phyloP scores from a whole-genome alignment of 2,113 vertebrate species.

The Lasiurus borealis region DNA sequence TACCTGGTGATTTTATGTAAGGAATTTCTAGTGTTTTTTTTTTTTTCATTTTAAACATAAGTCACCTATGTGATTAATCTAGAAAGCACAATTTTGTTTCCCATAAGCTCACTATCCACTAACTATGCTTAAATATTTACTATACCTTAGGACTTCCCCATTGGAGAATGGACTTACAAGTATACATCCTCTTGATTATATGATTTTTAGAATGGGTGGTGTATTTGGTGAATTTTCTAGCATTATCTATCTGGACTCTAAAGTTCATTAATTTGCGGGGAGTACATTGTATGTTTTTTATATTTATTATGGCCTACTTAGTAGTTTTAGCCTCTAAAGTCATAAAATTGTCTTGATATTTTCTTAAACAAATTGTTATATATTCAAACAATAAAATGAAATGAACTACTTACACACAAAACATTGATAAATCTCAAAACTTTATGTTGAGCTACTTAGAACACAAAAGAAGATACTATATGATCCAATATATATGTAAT shows the following conservation, averaged over 20 bases:
- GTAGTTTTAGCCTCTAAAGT: not conserved
- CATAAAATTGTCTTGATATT: not conserved
- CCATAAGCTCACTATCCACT: not conserved
- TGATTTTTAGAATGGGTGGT: not conserved
- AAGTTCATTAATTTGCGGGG: not conserved
- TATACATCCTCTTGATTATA: not conserved
- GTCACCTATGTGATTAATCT: not conserved
- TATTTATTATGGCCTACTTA: not conserved
- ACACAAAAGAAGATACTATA: not conserved
- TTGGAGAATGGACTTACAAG: not conserved
- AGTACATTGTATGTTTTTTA: not conserved
- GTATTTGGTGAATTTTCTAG: not conserved
- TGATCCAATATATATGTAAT: not conserved
- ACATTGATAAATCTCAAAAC: not conserved
- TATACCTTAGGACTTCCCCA: not conserved
- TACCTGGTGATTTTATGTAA: not conserved
- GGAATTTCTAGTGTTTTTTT: not conserved
- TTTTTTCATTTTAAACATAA: not conserved
- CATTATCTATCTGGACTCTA: not conserved
- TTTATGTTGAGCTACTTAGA: not conserved
- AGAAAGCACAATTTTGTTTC: not conserved
- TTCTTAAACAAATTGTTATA: not conserved
- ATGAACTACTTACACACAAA: not conserved
- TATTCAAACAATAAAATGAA: slow-evolving; percentile 11
- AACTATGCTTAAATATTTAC: not conserved